A percentile compares a stretch with the other conserved stretches of the same genome.
These are phyloP conservation scores for Agriopis leucophaearia DNA, from an alignment of 2,888 invertebrate genomes.

Conservation along the genomic window DNA sequence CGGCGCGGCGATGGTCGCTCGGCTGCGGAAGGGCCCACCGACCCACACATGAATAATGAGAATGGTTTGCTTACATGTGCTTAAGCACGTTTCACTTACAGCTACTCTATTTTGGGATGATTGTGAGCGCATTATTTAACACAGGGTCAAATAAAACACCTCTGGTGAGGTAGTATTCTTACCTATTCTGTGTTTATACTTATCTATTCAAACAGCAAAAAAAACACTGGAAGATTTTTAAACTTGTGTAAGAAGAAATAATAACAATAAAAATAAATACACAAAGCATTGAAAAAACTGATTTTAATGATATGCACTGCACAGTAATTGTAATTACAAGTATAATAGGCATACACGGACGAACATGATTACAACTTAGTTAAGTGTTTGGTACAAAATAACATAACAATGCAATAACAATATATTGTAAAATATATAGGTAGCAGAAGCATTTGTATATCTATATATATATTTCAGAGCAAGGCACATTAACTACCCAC, in stretches of 20 bases:
- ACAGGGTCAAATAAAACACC: not conserved
- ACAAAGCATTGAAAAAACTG: not conserved
- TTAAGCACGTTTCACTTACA: conserved; percentile 20
- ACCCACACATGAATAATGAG: conserved; percentile 28
- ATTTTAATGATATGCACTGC: not conserved
- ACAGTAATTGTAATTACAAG: not conserved
- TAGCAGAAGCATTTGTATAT: not conserved
- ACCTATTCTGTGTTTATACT: not conserved
- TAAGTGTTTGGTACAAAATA: too few relatives aligned
- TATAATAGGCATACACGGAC: not conserved
- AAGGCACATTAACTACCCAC: not conserved
- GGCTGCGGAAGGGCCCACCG: not conserved
- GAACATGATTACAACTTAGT: not conserved
- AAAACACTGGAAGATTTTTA: too few relatives aligned
- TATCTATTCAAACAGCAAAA: too few relatives aligned
- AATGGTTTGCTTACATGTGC: conserved; percentile 13
- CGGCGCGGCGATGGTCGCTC: not conserved
- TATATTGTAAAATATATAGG: not conserved
- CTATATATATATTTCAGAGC: conserved; percentile 3
- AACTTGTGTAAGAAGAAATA: too few relatives aligned
- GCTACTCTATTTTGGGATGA: conserved; percentile 20
- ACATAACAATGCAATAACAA: too few relatives aligned
- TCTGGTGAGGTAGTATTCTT: not conserved
- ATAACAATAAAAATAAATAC: not conserved
- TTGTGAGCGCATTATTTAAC: conserved; percentile 19